Conservation (phyloP, 2,113 vertebrate genomes). For the Catagonus wagneri region DNA sequence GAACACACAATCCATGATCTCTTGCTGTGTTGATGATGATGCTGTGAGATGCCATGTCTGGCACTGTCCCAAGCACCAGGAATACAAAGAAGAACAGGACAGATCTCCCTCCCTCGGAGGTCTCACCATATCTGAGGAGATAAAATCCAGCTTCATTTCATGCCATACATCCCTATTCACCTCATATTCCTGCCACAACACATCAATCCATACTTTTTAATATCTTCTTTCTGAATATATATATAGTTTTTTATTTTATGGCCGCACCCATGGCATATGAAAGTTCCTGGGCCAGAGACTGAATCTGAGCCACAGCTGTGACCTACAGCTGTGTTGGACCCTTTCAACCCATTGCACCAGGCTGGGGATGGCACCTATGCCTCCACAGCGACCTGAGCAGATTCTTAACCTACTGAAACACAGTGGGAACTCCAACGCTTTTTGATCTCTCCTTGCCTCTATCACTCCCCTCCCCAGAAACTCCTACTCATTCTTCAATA, state of each 20-base stretch:
- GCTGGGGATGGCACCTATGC: too few relatives aligned
- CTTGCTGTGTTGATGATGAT: background rate
- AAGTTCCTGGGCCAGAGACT: too few relatives aligned
- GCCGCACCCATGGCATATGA: too few relatives aligned
- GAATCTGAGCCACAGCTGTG: too few relatives aligned
- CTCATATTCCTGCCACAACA: background rate
- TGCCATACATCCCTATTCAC: too few relatives aligned
- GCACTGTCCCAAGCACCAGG: too few relatives aligned
- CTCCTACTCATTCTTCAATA: conserved; percentile 5
- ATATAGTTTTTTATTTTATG: too few relatives aligned
- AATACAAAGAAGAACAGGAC: background rate
- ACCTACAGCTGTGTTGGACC: too few relatives aligned
- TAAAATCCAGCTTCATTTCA: background rate
- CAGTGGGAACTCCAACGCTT: background rate
- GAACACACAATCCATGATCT: too few relatives aligned
- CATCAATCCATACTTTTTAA: background rate
- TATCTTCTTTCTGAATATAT: background rate
- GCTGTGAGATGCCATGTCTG: background rate
- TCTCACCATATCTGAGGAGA: background rate
- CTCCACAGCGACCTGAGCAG: too few relatives aligned
- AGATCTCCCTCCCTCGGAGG: background rate
- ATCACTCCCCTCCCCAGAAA: background rate
- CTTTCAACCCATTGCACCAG: too few relatives aligned
- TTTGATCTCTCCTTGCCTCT: background rate
- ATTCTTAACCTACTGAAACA: too few relatives aligned